Percentiles rank a stretch among this genome's conserved stretches.
Evolutionary conservation across 2,797 vertebrate species (phyloP).

Genomic region (Channa striata): DNA sequence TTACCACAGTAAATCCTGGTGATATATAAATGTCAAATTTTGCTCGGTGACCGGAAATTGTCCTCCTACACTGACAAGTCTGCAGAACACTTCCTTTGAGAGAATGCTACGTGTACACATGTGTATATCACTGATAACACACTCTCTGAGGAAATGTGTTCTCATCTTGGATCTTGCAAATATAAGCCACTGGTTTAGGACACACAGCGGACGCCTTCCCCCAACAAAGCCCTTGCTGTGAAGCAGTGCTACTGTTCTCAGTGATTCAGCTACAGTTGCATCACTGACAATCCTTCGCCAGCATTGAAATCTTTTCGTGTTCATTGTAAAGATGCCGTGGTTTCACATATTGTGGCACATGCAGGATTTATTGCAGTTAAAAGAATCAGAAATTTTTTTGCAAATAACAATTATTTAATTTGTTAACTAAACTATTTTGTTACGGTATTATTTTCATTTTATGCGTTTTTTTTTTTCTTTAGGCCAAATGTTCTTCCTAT

Average conservation of each 20-base stretch:
- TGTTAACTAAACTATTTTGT: neutral
- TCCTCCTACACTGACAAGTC: too few relatives aligned
- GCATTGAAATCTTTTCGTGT: neutral
- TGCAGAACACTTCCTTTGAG: too few relatives aligned
- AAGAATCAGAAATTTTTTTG: neutral
- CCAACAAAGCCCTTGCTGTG: slow-evolving; percentile 17
- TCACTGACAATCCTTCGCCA: neutral
- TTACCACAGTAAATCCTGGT: too few relatives aligned
- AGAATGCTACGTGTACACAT: too few relatives aligned
- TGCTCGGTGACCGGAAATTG: too few relatives aligned
- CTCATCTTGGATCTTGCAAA: neutral
- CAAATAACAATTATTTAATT: neutral
- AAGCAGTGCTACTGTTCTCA: slow-evolving; percentile 19
- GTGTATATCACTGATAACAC: too few relatives aligned
- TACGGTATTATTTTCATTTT: neutral
- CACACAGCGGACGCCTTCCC: slow-evolving; percentile 14
- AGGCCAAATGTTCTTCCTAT: slow-evolving; percentile 8
- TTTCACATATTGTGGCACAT: neutral
- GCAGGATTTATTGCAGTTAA: neutral
- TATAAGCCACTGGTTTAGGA: neutral
- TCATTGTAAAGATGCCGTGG: neutral
- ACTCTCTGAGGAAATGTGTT: too few relatives aligned
- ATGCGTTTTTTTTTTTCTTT: slow-evolving; percentile 9
- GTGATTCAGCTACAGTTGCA: slow-evolving; percentile 24
- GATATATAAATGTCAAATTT: too few relatives aligned